These are phyloP conservation scores for Scomberomorus guttatus DNA, from an alignment of 2,797 vertebrate species.

Conservation along the genomic window DNA sequence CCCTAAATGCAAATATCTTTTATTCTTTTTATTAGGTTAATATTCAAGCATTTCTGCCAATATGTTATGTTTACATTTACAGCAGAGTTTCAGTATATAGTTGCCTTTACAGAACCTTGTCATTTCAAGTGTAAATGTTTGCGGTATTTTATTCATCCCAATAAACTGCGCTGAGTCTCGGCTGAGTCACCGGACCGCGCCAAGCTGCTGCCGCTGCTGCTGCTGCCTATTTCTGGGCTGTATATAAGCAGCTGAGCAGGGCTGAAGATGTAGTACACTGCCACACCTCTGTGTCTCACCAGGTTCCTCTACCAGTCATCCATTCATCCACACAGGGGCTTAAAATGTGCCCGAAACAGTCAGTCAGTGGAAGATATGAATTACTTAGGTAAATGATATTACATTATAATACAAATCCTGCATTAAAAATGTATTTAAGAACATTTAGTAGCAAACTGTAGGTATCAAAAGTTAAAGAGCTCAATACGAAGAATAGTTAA, in stretches of 20 bases:
- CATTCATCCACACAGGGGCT: neutral
- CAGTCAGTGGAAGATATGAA: neutral
- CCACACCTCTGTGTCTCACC: neutral
- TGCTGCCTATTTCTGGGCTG: constrained; percentile 58
- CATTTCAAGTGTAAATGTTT: constrained; percentile 13
- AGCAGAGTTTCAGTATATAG: neutral
- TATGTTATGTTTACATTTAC: neutral
- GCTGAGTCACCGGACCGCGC: constrained; percentile 71
- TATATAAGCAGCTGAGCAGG: constrained; percentile 51
- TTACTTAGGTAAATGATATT: neutral
- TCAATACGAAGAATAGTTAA: neutral
- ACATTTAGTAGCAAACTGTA: neutral
- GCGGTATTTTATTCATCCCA: constrained; percentile 58
- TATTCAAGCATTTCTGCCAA: neutral
- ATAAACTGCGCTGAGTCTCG: constrained; percentile 62
- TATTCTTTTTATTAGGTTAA: neutral
- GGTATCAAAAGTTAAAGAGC: neutral
- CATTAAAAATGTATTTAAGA: neutral
- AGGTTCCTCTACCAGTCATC: neutral
- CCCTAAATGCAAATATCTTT: neutral
- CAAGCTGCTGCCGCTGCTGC: neutral
- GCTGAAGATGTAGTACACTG: neutral
- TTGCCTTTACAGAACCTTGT: neutral
- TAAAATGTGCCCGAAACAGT: neutral
- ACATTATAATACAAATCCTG: neutral